phyloP scores from a whole-genome alignment of 2,888 invertebrate genomes.

The Pegoplata infirma region DNA sequence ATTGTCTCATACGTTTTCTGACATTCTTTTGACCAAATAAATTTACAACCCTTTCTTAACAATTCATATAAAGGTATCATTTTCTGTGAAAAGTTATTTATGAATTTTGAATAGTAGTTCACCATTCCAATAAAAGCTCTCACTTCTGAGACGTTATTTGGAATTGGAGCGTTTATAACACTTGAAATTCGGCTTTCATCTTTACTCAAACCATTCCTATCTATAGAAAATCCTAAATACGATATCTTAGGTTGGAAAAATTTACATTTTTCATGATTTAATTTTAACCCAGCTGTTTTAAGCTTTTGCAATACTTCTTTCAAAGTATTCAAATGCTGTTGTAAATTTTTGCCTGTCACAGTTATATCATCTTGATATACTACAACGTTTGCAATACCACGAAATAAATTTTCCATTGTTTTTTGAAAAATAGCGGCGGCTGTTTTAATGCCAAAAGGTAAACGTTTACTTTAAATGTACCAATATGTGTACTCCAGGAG shows the following conservation, averaged over 20 bases:
- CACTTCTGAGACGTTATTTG: background rate
- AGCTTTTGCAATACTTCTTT: constrained; percentile 54
- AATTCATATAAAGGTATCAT: constrained; percentile 20
- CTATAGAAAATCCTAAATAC: constrained; percentile 15
- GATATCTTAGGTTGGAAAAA: constrained; percentile 34
- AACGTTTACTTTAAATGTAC: constrained; percentile 17
- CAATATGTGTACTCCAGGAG: constrained; percentile 15
- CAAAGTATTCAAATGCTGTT: constrained; percentile 10
- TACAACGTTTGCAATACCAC: constrained; percentile 29
- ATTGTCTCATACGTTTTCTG: constrained; percentile 22
- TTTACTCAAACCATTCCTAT: too few species aligned
- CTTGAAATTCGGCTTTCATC: too few species aligned
- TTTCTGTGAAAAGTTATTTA: constrained; percentile 12
- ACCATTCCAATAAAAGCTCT: constrained; percentile 38
- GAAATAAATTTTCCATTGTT: constrained; percentile 49
- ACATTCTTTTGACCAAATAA: constrained; percentile 23
- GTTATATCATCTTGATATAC: constrained; percentile 29
- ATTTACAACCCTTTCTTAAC: constrained; percentile 6
- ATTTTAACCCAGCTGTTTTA: constrained; percentile 27
- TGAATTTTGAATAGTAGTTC: constrained; percentile 37
- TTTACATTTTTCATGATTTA: constrained; percentile 20
- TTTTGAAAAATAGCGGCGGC: constrained; percentile 52
- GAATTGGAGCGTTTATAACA: constrained; percentile 11
- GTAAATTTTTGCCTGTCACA: constrained; percentile 13
- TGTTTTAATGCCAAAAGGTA: constrained; percentile 39